Base-by-base conservation (phyloP, 1,140 invertebrate species). In the Pogonus chalceus region DNA sequence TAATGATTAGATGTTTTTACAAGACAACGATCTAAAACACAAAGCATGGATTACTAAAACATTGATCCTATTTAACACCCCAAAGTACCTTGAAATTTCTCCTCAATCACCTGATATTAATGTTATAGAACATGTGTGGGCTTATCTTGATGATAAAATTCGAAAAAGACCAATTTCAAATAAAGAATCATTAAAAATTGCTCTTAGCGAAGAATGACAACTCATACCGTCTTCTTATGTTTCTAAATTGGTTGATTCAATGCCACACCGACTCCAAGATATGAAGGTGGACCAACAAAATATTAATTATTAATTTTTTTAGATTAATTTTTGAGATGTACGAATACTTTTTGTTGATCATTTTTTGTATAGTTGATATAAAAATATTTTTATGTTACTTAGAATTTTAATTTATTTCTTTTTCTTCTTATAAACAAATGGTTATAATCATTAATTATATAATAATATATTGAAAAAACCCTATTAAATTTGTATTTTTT, bases 21-120 rank as follows among this genome's bases (percentile, higher is more conserved):
- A 54, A 52, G 53, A 58, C 23, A 58, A 55, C 35, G 53, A 53
- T 24, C 47, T 51, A 7, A 55, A 55, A 43, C 57, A 56, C 26
- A 58, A 48, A 39, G 51, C 57, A 16, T 49, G 37, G n/a, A 54
- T 23, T 24, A 49, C 49, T 2, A 51, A 49, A 18, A 37, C 14
- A 4, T 58, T 54, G 57, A 16, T 56, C 31, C 51, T 56, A 14
- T 51, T 43, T 51, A 56, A 58, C 52, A 46, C 31, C 9, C 57
- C 50, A 12, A 31, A 58, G 16, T 4, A 35, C 14, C 18, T 58
- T 2, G 24, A 55, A 26, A 58, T 51, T 24, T 43, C 56, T 14
- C 39, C 53, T 1, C 56, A 58, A 20, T 46, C 37, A 23, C 52
- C 56, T 10, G 56, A 54, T 23, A n/a, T 57, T 23, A 57, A 57